phyloP scores from a whole-genome alignment of 2,113 vertebrate species.

The Gavia stellata region DNA sequence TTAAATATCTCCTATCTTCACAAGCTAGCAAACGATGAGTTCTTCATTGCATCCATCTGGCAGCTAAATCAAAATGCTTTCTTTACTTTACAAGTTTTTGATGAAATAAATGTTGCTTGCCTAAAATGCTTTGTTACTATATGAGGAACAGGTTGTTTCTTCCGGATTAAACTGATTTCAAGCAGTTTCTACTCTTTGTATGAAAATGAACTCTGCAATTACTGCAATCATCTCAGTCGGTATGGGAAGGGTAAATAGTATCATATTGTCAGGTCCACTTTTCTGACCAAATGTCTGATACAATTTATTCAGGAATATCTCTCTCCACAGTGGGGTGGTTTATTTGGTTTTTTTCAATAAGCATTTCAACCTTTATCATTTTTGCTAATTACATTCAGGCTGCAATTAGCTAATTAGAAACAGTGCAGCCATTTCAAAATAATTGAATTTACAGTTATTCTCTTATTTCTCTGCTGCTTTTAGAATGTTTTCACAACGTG shows the following conservation, averaged over 20 bases:
- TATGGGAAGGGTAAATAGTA: background rate
- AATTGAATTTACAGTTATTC: background rate
- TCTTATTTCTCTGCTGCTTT: background rate
- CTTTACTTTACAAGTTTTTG: background rate
- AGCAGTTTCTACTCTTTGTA: background rate
- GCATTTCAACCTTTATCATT: background rate
- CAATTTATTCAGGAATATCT: background rate
- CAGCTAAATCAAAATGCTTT: background rate
- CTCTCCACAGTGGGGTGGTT: background rate
- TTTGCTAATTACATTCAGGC: background rate
- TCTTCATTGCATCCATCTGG: background rate
- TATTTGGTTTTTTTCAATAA: background rate
- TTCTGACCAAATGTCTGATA: background rate
- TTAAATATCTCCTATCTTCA: background rate
- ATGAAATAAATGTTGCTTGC: background rate
- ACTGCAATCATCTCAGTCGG: background rate
- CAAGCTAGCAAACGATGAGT: background rate
- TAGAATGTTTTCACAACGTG: background rate
- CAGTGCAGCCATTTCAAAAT: background rate
- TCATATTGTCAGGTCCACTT: background rate
- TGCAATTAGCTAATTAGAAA: constrained; percentile 14
- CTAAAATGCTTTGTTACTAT: background rate
- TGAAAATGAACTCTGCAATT: background rate
- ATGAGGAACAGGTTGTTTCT: background rate
- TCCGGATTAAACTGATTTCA: background rate